A percentile compares a stretch with the other conserved stretches of the same genome.
Conservation (phyloP, 2,113 vertebrate species). For the Mungos mungo region DNA sequence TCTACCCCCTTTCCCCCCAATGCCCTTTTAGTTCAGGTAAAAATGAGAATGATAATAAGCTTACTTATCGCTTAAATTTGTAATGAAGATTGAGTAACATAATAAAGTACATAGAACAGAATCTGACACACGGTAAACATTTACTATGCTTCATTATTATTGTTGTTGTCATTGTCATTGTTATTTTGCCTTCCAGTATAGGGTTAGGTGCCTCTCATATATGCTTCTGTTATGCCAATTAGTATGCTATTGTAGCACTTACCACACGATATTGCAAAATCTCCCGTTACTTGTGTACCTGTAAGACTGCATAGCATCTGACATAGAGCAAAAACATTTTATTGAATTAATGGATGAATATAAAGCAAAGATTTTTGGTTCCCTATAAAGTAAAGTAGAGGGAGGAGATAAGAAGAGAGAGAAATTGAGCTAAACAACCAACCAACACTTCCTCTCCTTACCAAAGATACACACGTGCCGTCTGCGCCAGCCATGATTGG, state of each 20-base stretch:
- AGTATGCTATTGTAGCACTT: not conserved
- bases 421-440: not conserved
- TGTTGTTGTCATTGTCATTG: not conserved
- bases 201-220: not conserved
- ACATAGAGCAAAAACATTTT: not conserved
- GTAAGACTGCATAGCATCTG: not conserved
- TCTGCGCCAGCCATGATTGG: fast-evolving
- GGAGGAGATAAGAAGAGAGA: not conserved
- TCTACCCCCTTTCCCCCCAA: not conserved
- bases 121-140: not conserved
- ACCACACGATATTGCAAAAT: not conserved
- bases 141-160: not conserved
- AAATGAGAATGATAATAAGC: not conserved
- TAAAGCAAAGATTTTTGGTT: not conserved
- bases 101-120: not conserved
- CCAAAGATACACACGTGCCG: not conserved
- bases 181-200: not conserved
- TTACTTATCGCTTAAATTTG: not conserved
- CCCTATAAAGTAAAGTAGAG: not conserved
- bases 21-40: not conserved
- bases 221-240: not conserved
- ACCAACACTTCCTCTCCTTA: not conserved
- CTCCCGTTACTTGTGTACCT: not conserved
- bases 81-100: not conserved
- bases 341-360: not conserved